Base-by-base conservation (phyloP, 2,113 vertebrate species). In the Pavo muticus region DNA sequence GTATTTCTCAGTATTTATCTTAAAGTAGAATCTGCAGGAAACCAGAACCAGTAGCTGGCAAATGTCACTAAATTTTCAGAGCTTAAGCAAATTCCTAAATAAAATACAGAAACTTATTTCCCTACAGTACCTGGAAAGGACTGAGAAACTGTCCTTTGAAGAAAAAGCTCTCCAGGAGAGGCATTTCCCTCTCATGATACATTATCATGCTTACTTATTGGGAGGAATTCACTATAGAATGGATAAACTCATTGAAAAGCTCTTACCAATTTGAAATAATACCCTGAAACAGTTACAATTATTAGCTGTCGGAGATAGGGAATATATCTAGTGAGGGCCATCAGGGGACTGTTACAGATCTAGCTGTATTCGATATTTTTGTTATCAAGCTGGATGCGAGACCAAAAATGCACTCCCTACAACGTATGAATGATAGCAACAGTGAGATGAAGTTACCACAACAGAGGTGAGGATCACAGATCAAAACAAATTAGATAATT, bases 41-140 rank as follows among this genome's bases (percentile, higher is more conserved):
- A 84, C 2, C 57, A 87, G 60, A 90, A 61, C 47, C 47, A 10
- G 39, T 42, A 79, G 67, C 20, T 84, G 47, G 74, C 80, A 75
- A 65, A 85, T 3, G 35, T 89, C 82, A 91, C 35, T 54, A 82
- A 42, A 76, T 32, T 48, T 65, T 45, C 89, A 76, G 67, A 54
- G 48, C n/a, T 92, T 87, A 85, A 87, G 75, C 74, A 84, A 80
- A 84, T 16, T 68, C 14, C 1, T 76, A 91, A 92, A 83, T 93
- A 84, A 93, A 94, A 48, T 35, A 70, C 32, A 47, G 82, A 84
- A 54, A 75, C 78, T 59, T 91, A 89, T 87, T 95, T 92, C 84
- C 59, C 90, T 94, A 73, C 35, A 84, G 21, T 57, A 39, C 25
- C 40, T 74, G 42, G 30, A 73, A 30, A 91, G 16, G 37, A 84